Base-by-base conservation (phyloP, 2,888 invertebrate species). In the Anthrax anthrax region DNA sequence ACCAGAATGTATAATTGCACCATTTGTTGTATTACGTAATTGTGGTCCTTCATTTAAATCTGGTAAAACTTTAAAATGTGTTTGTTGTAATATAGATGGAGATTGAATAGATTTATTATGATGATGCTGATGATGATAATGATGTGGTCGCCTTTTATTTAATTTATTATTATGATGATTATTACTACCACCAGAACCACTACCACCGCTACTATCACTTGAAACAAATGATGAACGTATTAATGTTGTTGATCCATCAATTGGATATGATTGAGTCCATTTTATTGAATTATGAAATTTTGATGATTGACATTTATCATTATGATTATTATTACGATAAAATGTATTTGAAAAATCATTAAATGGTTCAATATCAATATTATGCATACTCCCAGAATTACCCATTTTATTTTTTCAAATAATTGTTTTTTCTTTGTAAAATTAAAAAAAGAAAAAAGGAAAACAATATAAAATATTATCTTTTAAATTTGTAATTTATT, bases 11-110 rank as follows among this genome's bases (percentile, higher is more conserved):
- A 89, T 69, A 60, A 87, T 85, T 57, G 79, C 81, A 43, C 88
- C 88, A 67, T 89, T 88, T 65, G 85, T 80, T 4, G 88, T 88
- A 47, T 80, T 77, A 51, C 86, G 77, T 46, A 89, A 70, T 52
- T 77, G 74, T 1, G 57, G 43, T 8, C 55, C 54, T 53, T 80
- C 80, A 57, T 76, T 76, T 47, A 79, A 68, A 50, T 81, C 77
- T 10, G 85, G 85, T 29, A 86, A 70, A 47, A 85, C 84, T 73
- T 81, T 75, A 29, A 68, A 52, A 10, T 59, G 58, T 2, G 51
- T 37, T 36, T 48, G 47, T 6, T 43, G 42, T 44, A 43, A 43
- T 44, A 41, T 2, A 9, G 37, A 17, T 29, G 27, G 27, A 18
- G n/a, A 34, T 17, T 16, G 45, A 19, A 9, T 27, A 13, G 9